Conservation (phyloP, 2,113 vertebrate genomes). For the Rhipidura dahli region DNA sequence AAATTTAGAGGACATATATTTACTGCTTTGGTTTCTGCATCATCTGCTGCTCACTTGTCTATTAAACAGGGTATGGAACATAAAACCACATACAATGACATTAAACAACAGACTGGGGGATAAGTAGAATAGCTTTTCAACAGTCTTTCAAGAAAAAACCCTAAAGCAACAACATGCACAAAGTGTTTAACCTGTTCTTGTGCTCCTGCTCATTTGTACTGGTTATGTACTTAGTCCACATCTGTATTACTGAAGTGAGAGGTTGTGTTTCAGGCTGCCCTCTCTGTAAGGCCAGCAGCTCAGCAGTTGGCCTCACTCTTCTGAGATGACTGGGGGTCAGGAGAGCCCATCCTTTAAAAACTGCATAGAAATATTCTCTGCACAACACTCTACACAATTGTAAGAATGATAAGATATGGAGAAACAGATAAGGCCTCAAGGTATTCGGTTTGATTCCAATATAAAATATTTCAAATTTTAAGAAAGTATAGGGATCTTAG, state of each 20-base stretch:
- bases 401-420: neutral
- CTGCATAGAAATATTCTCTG: neutral
- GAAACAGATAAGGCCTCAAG: neutral
- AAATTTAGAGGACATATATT: neutral
- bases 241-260: neutral
- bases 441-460: neutral
- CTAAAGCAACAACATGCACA: neutral
- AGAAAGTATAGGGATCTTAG: neutral
- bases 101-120: neutral
- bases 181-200: neutral
- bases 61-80: neutral
- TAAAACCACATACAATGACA: neutral
- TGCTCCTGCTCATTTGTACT: neutral
- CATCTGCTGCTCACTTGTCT: neutral
- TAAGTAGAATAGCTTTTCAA: neutral
- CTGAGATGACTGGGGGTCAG: neutral
- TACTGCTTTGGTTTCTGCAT: neutral
- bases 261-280: neutral
- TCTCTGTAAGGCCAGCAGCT: neutral
- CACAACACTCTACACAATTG: neutral
- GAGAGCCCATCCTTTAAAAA: neutral
- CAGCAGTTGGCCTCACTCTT: neutral
- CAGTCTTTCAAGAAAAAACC: neutral
- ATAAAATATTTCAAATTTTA: neutral
- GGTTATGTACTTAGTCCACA: neutral